Conservation (phyloP, 2,113 vertebrate genomes). For the Seriola rivoliana region DNA sequence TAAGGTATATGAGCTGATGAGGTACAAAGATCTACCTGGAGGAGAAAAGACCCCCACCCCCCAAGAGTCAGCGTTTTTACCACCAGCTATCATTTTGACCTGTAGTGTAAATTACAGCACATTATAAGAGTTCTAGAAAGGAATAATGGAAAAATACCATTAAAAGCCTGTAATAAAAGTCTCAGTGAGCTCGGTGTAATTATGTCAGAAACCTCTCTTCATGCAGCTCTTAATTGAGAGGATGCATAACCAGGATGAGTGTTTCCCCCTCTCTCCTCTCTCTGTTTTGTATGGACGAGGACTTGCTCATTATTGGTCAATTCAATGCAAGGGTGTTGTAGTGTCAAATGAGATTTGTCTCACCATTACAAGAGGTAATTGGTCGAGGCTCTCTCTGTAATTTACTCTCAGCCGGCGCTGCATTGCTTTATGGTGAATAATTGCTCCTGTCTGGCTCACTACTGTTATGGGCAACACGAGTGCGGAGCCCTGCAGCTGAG, state of each 20-base stretch:
- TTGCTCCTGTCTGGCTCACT: slow-evolving; percentile 73
- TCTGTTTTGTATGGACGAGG: slow-evolving; percentile 52
- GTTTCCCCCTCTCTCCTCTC: slow-evolving; percentile 37
- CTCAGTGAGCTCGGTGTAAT: slow-evolving; percentile 32
- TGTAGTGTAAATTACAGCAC: slow-evolving; percentile 1
- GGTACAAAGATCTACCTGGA: slow-evolving; percentile 32
- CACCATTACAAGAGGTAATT: slow-evolving; percentile 80
- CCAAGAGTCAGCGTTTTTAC: background rate
- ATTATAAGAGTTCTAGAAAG: slow-evolving; percentile 29
- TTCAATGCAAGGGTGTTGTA: slow-evolving; percentile 72
- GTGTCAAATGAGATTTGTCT: slow-evolving; percentile 81
- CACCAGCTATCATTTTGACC: slow-evolving; percentile 33
- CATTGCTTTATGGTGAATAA: slow-evolving; percentile 79
- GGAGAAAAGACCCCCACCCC: background rate
- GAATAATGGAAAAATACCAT: slow-evolving; percentile 39
- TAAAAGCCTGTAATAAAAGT: slow-evolving; percentile 36
- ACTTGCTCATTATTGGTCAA: slow-evolving; percentile 75
- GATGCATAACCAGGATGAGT: slow-evolving; percentile 42
- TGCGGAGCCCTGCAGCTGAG: slow-evolving; percentile 50
- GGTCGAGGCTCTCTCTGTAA: slow-evolving; percentile 71
- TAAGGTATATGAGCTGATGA: background rate
- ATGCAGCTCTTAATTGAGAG: slow-evolving; percentile 57
- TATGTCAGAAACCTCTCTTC: slow-evolving; percentile 43
- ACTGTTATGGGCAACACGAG: slow-evolving; percentile 61
- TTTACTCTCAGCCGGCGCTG: slow-evolving; percentile 70